Conservation (phyloP, 2,113 vertebrate genomes). For the Lepus timidus region DNA sequence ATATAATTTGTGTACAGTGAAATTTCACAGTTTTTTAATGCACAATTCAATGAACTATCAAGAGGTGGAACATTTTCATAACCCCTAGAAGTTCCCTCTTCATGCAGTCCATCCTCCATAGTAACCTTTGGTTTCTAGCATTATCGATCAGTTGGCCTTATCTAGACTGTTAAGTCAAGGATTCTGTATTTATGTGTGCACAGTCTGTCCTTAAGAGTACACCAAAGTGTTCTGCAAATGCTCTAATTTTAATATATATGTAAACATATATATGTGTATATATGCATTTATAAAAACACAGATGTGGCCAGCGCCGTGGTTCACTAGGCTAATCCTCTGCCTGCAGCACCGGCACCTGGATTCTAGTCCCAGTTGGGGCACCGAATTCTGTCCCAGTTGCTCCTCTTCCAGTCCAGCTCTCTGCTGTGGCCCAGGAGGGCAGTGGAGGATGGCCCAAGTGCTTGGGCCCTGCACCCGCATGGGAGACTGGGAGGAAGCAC, state of each 20-base stretch:
- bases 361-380: too few species aligned
- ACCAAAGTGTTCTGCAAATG: neutral
- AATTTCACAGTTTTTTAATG: neutral
- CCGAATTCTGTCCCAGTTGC: too few species aligned
- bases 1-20: neutral
- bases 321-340: too few species aligned
- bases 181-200: neutral
- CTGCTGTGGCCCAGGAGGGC: too few species aligned
- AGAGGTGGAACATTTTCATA: neutral
- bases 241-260: neutral
- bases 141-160: neutral
- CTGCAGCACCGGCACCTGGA: too few species aligned
- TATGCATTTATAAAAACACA: too few species aligned
- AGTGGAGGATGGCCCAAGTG: too few species aligned
- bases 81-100: neutral
- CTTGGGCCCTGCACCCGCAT: too few species aligned
- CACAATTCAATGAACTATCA: neutral
- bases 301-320: too few species aligned
- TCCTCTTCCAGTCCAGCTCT: too few species aligned
- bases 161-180: neutral
- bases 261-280: too few species aligned
- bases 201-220: neutral
- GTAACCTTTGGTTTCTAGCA: neutral
- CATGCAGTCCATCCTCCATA: neutral
- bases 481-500: too few species aligned